Percentiles rank a stretch among this genome's conserved stretches.
Conservation (phyloP, 2,113 vertebrate genomes). For the Arvicanthis niloticus region DNA sequence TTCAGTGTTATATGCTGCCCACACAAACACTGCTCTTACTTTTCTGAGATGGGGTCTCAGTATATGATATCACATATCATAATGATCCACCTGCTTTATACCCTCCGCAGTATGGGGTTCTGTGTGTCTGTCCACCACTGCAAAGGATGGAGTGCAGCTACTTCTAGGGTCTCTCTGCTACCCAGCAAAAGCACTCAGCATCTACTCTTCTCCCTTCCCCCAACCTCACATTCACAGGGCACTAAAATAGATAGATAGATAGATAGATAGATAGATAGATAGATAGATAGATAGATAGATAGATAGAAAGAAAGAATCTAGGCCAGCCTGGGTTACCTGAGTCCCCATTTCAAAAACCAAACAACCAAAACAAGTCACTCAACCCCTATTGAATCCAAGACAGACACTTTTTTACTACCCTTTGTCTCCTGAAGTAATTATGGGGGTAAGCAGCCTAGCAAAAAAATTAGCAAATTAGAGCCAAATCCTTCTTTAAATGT, state of each 20-base stretch:
- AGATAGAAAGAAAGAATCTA: no score
- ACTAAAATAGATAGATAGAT: background rate
- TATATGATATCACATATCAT: no score
- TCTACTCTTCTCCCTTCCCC: background rate
- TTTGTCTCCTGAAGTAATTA: conserved; percentile 26
- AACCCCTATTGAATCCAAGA: background rate
- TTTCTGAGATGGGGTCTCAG: background rate
- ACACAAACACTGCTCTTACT: background rate
- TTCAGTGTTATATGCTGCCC: background rate
- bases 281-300: no score
- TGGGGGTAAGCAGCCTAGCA: background rate
- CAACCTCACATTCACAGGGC: background rate
- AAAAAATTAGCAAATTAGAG: conserved; percentile 48
- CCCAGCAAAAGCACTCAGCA: background rate
- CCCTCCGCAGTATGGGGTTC: background rate
- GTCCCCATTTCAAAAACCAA: background rate
- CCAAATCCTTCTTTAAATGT: conserved; percentile 54
- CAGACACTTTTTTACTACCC: background rate
- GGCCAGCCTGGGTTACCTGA: background rate
- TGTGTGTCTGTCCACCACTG: background rate
- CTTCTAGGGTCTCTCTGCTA: background rate
- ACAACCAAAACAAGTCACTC: background rate
- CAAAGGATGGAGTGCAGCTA: background rate
- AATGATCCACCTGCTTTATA: background rate
- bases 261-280: background rate